Base-by-base conservation (phyloP, 2,888 invertebrate species). In the Busseola fusca region DNA sequence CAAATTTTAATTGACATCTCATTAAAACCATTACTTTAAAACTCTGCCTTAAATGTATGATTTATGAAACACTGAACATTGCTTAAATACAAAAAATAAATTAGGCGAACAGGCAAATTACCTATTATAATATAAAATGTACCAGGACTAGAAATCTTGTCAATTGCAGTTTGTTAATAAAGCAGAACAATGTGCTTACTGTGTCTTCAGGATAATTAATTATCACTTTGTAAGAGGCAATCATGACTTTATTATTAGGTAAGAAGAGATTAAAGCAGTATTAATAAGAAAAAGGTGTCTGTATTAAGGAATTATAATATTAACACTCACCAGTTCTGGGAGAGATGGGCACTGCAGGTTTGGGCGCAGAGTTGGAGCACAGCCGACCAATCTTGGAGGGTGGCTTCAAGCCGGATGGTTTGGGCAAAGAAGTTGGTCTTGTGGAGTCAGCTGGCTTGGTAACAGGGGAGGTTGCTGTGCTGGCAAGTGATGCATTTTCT, bases 371-470 rank as follows among this genome's bases (percentile, higher is more conserved):
- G 70, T 96, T 96, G 83, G 96, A 96, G 87, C 97, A 97, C 54
- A 97, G 96, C 82, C 97, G 93, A 73, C 97, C 97, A 87, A 97
- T 97, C 92, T 97, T 97, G 59, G 96, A 96, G 9, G 97, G 97
- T 65, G 95, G 97, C 86, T 96, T 96, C 80, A 97, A 90, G 71
- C 97, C 97, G 27, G 97, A 97, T 74, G 96, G 96, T 87, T 96
- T 96, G 34, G 95, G 92, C 75, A 95, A 87, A 52, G 93, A 91
- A 75, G 94, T 89, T 42, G 95, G 95, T 82, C 95, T 90, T 72
- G 86, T 86, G 69, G 89, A 82, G 81, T 92, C 92, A 62, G 89
- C 92, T 72, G 89, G 80, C 81, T 88, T 91, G 65, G 87, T 84
- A 50, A 91, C 86, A 45, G 92, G 84, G 59, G 92, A 86, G 58